Evolutionary conservation across 2,113 vertebrate species (phyloP).

Genomic region (Sphyrna mokarran): DNA sequence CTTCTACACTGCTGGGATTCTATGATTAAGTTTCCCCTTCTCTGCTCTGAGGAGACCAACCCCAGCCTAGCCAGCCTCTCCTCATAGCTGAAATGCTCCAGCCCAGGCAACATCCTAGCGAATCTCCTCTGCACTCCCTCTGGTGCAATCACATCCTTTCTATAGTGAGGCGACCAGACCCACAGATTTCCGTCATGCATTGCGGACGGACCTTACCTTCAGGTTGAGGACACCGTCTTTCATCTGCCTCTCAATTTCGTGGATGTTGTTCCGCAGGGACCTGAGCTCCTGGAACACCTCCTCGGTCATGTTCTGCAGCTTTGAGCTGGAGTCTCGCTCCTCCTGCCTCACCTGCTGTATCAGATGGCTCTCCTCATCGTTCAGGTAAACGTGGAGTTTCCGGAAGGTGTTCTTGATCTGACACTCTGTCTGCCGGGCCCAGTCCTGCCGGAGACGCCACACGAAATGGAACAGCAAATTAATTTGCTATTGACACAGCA

Average conservation of each 20-base stretch:
- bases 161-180: too few relatives aligned
- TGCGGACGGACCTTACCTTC: neutral
- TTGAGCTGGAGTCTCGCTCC: neutral
- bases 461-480: neutral
- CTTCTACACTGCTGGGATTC: too few relatives aligned
- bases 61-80: too few relatives aligned
- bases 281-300: neutral
- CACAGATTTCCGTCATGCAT: too few relatives aligned
- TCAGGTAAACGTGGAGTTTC: neutral
- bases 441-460: neutral
- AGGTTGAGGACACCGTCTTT: neutral
- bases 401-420: neutral
- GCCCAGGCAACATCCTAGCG: too few relatives aligned
- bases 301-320: neutral
- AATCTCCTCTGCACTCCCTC: too few relatives aligned
- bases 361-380: neutral
- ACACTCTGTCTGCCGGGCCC: neutral
- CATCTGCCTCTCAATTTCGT: slow-evolving; percentile 1
- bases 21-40: too few relatives aligned
- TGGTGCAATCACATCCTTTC: too few relatives aligned
- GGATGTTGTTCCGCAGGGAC: neutral
- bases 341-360: neutral
- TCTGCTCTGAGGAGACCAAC: too few relatives aligned
- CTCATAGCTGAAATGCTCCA: too few relatives aligned
- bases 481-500: too few relatives aligned